Conservation (phyloP, 35 echinoderm and acorn worm genomes). For the Strongylocentrotus purpuratus region DNA sequence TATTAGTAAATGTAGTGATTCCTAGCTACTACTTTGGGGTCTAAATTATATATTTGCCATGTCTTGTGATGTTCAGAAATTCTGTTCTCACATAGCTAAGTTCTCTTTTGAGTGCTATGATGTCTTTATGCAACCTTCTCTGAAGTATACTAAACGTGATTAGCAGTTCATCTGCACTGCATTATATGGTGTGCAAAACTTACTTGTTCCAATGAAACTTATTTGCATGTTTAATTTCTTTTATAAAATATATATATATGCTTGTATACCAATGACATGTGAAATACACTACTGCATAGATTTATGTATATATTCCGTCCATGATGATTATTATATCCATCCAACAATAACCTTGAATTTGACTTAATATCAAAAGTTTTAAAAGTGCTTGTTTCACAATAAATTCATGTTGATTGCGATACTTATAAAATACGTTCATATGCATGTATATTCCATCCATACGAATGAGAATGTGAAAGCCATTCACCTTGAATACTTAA, state of each 20-base stretch:
- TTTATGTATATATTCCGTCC: neutral
- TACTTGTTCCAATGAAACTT: neutral
- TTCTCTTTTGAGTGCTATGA: neutral
- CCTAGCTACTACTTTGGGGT: neutral
- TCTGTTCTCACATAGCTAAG: neutral
- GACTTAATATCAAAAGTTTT: neutral
- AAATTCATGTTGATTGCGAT: neutral
- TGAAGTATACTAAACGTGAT: neutral
- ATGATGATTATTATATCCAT: neutral
- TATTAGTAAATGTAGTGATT: neutral
- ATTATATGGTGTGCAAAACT: neutral
- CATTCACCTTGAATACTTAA: neutral
- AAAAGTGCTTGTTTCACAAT: neutral
- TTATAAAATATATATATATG: neutral
- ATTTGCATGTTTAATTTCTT: neutral
- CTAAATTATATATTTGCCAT: neutral
- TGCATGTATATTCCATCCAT: neutral
- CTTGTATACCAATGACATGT: neutral
- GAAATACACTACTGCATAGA: neutral
- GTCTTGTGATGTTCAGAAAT: neutral
- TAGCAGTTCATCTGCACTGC: neutral
- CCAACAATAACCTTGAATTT: neutral
- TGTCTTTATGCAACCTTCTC: neutral
- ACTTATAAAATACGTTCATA: neutral
- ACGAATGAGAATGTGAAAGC: neutral